Conservation (phyloP, 2,113 vertebrate genomes). For the Saguinus midas region DNA sequence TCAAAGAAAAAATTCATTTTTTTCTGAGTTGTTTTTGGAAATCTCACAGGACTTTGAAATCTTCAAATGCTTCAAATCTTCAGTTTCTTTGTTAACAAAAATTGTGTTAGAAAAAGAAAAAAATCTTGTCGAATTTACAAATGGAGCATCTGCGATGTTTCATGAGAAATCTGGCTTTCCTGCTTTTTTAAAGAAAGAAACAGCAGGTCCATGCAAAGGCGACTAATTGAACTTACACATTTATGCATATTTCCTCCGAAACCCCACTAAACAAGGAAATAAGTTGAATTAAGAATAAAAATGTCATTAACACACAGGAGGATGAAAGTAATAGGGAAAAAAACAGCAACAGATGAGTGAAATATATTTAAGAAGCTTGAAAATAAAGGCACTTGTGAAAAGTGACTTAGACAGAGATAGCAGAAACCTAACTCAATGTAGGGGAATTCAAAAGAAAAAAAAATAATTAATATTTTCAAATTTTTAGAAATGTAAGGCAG, state of each 20-base stretch:
- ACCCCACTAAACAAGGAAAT: neutral
- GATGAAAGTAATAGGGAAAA: neutral
- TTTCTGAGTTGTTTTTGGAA: constrained; percentile 68
- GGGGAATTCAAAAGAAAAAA: neutral
- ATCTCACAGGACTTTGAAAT: constrained; percentile 69
- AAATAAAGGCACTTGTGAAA: constrained; percentile 12
- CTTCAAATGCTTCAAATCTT: constrained; percentile 51
- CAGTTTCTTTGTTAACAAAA: constrained; percentile 56
- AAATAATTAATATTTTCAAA: neutral
- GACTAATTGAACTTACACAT: neutral
- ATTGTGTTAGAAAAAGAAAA: constrained; percentile 6
- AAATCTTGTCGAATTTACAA: constrained; percentile 32
- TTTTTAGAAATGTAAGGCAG: neutral
- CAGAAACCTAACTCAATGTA: neutral
- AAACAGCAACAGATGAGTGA: neutral
- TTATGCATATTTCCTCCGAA: neutral
- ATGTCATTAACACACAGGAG: neutral
- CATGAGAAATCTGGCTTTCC: neutral
- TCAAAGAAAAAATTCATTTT: constrained; percentile 64
- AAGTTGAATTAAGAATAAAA: neutral
- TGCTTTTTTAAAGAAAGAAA: constrained; percentile 34
- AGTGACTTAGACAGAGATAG: neutral
- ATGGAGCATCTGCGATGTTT: constrained; percentile 53
- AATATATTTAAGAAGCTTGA: neutral
- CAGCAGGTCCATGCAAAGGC: neutral